Percentiles rank a stretch among this genome's conserved stretches.
Conservation (phyloP, 2,888 invertebrate genomes). For the Acleris cristana region DNA sequence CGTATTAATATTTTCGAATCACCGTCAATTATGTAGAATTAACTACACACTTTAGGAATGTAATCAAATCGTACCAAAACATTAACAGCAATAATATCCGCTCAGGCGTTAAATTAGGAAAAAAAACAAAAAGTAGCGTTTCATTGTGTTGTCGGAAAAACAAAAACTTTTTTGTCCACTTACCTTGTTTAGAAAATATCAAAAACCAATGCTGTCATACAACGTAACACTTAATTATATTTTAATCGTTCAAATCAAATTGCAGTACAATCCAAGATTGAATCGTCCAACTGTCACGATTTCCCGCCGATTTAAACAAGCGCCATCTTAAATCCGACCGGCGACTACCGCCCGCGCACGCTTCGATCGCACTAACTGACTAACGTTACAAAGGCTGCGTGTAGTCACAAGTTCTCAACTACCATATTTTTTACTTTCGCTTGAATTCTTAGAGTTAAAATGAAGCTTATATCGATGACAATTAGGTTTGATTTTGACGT, state of each 20-base stretch:
- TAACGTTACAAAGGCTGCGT: conserved; percentile 21
- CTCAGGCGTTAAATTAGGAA: neutral
- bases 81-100: neutral
- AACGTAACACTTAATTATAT: neutral
- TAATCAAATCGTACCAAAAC: too few species aligned
- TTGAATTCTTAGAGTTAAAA: neutral
- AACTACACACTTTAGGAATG: too few species aligned
- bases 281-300: conserved; percentile 7
- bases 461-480: neutral
- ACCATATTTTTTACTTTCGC: conserved; percentile 28
- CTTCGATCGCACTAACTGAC: conserved; percentile 36
- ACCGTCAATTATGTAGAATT: too few species aligned
- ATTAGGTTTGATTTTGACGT: too few species aligned
- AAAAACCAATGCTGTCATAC: neutral
- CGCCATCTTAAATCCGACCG: conserved; percentile 27
- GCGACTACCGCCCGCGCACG: conserved; percentile 45
- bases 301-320: conserved; percentile 25
- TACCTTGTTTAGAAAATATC: conserved; percentile 1
- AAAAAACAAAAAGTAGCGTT: too few species aligned
- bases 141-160: too few species aligned
- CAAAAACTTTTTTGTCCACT: neutral
- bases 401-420: conserved; percentile 1
- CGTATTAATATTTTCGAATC: too few species aligned
- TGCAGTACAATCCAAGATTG: too few species aligned
- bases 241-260: neutral